Base-by-base conservation (phyloP, 1,140 invertebrate species). In the Thalassaphorura encarpata region DNA sequence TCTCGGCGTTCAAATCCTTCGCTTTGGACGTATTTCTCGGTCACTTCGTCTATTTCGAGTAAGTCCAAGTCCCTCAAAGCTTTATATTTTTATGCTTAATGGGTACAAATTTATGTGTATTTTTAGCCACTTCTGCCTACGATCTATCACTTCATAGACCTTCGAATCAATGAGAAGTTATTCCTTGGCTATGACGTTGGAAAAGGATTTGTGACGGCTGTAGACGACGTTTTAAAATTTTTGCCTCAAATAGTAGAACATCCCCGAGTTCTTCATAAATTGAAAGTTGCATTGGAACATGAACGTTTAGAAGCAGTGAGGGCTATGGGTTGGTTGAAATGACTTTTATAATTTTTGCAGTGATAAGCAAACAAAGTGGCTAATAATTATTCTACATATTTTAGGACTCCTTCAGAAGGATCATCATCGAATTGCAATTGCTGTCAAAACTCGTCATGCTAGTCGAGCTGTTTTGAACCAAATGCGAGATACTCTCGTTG, bases 181-280 rank as follows among this genome's bases (percentile, higher is more conserved):
- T 51, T 51, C 19, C 40, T 52, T 21, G 50, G 50, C n/a, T 52
- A 52, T 21, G 50, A 52, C 21, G 31, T 52, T 28, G 50, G 50
- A 40, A 68, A 76, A 68, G 77, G 77, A 16, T 79, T 75, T 54
- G 76, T 78, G 15, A 72, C 72, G 1, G 76, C 74, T 0, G 73
- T 78, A 39, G 76, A 77, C 58, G 78, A 79, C 63, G 76, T 78
- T 0, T 68, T 72, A 15, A 73, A 71, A 33, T 67, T 77, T 11
- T 67, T 80, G 6, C 73, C 76, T 16, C 76, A 78, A 54, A 69
- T 80, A 54, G 72, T 77, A 2, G 76, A 78, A 45, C 72, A 78
- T 18, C 33, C 29, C 2, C 46, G 39, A 53, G 43, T 58, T 18
- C 39, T 40, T 2, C 23, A 21, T 1, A 49, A 41, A 42, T 42